Conservation (phyloP, 2,113 vertebrate species). For the Centropus bengalensis region DNA sequence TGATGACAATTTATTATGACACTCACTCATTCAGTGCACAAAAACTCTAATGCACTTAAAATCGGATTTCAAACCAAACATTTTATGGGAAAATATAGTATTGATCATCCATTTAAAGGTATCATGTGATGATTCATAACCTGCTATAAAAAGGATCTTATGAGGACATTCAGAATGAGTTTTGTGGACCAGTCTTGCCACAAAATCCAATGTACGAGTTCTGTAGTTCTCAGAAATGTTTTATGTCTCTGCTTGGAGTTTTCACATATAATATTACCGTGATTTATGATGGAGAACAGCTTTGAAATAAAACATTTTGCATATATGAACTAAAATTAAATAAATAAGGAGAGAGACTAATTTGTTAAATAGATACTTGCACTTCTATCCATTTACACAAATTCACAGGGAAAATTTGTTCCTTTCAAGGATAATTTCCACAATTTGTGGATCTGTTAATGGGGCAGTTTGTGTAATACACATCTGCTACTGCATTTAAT, state of each 20-base stretch:
- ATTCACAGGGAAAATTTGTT: neutral
- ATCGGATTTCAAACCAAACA: slow-evolving; percentile 85
- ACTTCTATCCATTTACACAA: neutral
- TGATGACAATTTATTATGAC: slow-evolving; percentile 82
- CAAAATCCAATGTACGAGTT: neutral
- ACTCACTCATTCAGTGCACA: slow-evolving; percentile 73
- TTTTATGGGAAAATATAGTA: slow-evolving; percentile 87
- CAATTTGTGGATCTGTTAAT: neutral
- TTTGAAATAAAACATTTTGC: neutral
- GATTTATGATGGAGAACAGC: neutral
- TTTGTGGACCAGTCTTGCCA: slow-evolving; percentile 32
- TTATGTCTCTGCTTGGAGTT: slow-evolving; percentile 41
- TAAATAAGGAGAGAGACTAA: neutral
- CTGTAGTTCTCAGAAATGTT: neutral
- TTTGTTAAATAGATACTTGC: neutral
- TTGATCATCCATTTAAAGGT: slow-evolving; percentile 87
- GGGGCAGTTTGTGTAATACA: neutral
- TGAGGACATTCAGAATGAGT: slow-evolving; percentile 62
- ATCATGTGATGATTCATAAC: slow-evolving; percentile 79
- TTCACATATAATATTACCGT: neutral
- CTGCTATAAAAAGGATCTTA: slow-evolving; percentile 74
- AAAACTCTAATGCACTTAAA: slow-evolving; percentile 87
- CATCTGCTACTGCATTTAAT: neutral
- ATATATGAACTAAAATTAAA: neutral
- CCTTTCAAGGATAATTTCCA: neutral